A percentile compares a stretch with the other conserved stretches of the same genome.
Conservation (phyloP, 2,888 invertebrate genomes). For the Drosophila merina region DNA sequence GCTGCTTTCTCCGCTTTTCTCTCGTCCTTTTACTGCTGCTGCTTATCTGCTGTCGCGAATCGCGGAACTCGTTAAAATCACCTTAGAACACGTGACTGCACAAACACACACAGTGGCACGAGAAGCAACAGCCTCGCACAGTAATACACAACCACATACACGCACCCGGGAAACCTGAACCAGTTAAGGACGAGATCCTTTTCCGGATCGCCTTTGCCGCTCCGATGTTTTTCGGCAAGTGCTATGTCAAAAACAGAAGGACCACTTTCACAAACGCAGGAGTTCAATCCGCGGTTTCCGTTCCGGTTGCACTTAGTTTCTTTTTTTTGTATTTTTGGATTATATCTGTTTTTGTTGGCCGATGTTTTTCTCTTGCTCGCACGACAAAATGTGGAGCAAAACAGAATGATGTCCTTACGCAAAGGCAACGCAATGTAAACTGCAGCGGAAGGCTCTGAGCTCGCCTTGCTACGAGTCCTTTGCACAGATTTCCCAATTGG, state of each 20-base stretch:
- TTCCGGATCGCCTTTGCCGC: slow-evolving; percentile 35
- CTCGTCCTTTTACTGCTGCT: slow-evolving; percentile 43
- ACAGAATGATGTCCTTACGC: slow-evolving; percentile 63
- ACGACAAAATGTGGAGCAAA: slow-evolving; percentile 15
- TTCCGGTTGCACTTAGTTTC: slow-evolving; percentile 1
- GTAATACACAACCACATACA: slow-evolving; percentile 30
- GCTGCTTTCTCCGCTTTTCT: slow-evolving; percentile 26
- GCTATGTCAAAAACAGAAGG: slow-evolving; percentile 58
- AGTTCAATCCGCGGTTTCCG: slow-evolving; percentile 28
- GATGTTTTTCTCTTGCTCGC: not conserved
- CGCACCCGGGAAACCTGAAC: not conserved
- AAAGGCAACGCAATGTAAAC: slow-evolving; percentile 73
- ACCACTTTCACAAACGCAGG: slow-evolving; percentile 43
- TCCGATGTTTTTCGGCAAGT: slow-evolving; percentile 26
- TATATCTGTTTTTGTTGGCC: not conserved
- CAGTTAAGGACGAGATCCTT: slow-evolving; percentile 41
- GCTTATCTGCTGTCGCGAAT: slow-evolving; percentile 76
- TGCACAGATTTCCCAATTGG: slow-evolving; percentile 41
- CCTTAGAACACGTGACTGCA: slow-evolving; percentile 78
- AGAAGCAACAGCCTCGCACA: slow-evolving; percentile 47
- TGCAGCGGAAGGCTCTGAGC: slow-evolving; percentile 50
- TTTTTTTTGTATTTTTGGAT: slow-evolving; percentile 22
- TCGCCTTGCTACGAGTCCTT: slow-evolving; percentile 40
- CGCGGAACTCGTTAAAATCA: slow-evolving; percentile 79
- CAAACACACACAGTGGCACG: slow-evolving; percentile 40